phyloP scores from a whole-genome alignment of 2,888 invertebrate species.

The Drosophila borealis region DNA sequence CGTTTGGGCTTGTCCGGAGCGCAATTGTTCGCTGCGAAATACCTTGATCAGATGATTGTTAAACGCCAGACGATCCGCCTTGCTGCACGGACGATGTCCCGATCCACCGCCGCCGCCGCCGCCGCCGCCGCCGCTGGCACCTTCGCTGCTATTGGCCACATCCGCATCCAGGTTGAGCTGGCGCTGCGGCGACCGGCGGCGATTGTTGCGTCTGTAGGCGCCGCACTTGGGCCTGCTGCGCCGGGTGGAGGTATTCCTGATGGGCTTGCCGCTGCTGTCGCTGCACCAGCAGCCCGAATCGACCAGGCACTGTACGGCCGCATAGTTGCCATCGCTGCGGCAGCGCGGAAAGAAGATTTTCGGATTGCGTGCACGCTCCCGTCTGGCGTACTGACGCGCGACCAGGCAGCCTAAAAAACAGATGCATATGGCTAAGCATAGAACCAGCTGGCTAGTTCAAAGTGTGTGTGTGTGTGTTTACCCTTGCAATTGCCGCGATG shows the following conservation, averaged over 20 bases:
- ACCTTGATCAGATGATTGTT: slow-evolving; percentile 94
- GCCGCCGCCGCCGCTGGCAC: background rate
- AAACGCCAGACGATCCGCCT: slow-evolving; percentile 91
- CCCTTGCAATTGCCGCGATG: slow-evolving; percentile 91
- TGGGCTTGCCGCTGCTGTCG: slow-evolving; percentile 92
- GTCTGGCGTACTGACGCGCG: slow-evolving; percentile 83
- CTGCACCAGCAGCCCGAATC: slow-evolving; percentile 96
- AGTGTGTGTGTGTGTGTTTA: slow-evolving; percentile 77
- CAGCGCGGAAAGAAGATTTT: slow-evolving; percentile 91
- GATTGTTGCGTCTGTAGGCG: slow-evolving; percentile 87
- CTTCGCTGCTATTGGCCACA: slow-evolving; percentile 47
- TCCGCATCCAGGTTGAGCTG: slow-evolving; percentile 74
- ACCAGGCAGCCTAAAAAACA: slow-evolving; percentile 86
- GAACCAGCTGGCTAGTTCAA: background rate
- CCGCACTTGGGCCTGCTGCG: slow-evolving; percentile 90
- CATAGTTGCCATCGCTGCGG: slow-evolving; percentile 92
- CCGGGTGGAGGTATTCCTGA: slow-evolving; percentile 91
- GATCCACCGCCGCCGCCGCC: slow-evolving; percentile 16
- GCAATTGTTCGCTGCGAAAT: slow-evolving; percentile 91
- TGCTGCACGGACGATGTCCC: slow-evolving; percentile 88
- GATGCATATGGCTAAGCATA: background rate
- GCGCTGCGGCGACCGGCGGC: slow-evolving; percentile 87
- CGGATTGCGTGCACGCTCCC: slow-evolving; percentile 85
- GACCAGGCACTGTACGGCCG: slow-evolving; percentile 93
- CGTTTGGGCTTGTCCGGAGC: slow-evolving; percentile 75